Evolutionary conservation across 1,140 invertebrate genomes (phyloP).

Genomic region (Ooceraea biroi): DNA sequence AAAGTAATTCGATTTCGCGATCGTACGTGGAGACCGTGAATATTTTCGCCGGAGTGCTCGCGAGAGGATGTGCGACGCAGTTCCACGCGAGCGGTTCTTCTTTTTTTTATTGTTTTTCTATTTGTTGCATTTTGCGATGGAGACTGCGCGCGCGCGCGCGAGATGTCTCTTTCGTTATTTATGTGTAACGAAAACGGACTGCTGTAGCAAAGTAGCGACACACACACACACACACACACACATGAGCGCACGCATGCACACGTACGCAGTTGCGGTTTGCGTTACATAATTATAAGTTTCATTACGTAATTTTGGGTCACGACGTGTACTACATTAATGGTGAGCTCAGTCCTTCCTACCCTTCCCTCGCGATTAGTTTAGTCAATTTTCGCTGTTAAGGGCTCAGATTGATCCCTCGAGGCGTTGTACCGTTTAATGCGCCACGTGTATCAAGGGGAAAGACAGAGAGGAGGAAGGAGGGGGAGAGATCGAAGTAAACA

Average conservation of each 20-base stretch:
- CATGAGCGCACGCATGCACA: not conserved
- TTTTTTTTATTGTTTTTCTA: not conserved
- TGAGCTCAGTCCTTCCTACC: conserved; percentile 21
- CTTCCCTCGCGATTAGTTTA: conserved; percentile 32
- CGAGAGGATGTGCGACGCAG: too few relatives aligned
- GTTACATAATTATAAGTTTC: conserved; percentile 45
- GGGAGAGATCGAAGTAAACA: conserved; percentile 1
- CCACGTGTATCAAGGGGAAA: not conserved
- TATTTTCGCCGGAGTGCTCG: too few relatives aligned
- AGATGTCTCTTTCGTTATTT: too few relatives aligned
- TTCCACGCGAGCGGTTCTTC: too few relatives aligned
- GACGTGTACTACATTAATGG: conserved; percentile 40
- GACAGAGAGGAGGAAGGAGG: too few relatives aligned
- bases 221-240: too few relatives aligned
- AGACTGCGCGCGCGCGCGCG: too few relatives aligned
- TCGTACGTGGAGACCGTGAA: not conserved
- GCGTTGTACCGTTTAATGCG: conserved; percentile 23
- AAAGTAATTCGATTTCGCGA: conserved; percentile 5
- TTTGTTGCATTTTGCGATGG: too few relatives aligned
- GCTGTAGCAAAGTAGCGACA: too few relatives aligned
- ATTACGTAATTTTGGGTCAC: conserved; percentile 29
- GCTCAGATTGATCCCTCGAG: conserved; percentile 32
- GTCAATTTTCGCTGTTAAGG: conserved; percentile 50
- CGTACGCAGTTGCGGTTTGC: not conserved
- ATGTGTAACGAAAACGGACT: too few relatives aligned